A percentile compares a stretch with the other conserved stretches of the same genome.
Conservation (phyloP, 2,113 vertebrate species). For the Erythrolamprus reginae region DNA sequence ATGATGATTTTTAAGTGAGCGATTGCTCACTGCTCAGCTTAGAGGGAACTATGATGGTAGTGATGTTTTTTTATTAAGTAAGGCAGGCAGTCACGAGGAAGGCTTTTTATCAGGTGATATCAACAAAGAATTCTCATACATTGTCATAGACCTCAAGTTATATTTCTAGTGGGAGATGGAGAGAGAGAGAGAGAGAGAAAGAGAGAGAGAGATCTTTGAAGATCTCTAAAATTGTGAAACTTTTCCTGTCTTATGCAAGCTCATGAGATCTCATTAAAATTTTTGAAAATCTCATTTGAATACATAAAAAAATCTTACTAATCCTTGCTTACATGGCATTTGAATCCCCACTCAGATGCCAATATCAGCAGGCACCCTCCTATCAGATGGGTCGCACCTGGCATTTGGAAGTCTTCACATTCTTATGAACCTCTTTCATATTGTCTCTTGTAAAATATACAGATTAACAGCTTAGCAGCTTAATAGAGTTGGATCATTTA, state of each 20-base stretch:
- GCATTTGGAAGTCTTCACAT: neutral
- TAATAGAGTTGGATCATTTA: no score
- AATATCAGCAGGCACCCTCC: neutral
- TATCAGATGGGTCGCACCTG: neutral
- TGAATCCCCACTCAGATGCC: neutral
- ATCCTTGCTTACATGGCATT: neutral
- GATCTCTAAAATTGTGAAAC: neutral
- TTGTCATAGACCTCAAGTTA: neutral
- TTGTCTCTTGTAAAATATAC: neutral
- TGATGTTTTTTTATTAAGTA: neutral
- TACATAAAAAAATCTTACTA: neutral
- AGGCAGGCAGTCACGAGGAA: neutral
- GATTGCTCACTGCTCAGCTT: no score
- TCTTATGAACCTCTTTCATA: neutral
- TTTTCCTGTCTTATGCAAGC: neutral
- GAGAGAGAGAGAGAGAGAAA: no score
- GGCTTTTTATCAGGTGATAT: neutral
- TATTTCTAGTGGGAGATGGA: neutral
- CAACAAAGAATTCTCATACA: neutral
- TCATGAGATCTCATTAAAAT: neutral
- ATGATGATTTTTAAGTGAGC: no score
- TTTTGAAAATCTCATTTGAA: neutral
- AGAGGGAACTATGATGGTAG: no score
- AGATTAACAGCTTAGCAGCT: no score
- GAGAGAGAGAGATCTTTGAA: neutral